Percentiles rank a stretch among this genome's conserved stretches.
Conservation (phyloP, 2,888 invertebrate species). For the Toxonevra muliebris region DNA sequence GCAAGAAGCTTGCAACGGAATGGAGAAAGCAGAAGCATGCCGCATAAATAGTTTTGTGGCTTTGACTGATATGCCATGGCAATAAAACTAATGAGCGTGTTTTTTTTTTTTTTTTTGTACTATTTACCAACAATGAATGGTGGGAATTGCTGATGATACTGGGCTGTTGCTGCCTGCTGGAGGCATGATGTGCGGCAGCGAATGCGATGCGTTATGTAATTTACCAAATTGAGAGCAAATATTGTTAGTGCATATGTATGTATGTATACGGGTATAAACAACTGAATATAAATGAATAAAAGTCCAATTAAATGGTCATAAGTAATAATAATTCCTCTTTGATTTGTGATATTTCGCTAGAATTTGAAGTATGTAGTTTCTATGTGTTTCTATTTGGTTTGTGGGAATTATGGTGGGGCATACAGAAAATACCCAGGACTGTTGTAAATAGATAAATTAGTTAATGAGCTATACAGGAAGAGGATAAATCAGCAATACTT, state of each 20-base stretch:
- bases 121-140: not conserved
- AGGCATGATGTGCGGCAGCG: not conserved
- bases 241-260: constrained; percentile 23
- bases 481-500: too few species aligned
- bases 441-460: not conserved
- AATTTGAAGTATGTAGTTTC: too few species aligned
- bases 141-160: not conserved
- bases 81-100: constrained; percentile 62
- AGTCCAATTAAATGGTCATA: constrained; percentile 64
- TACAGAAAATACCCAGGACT: too few species aligned
- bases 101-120: constrained; percentile 5
- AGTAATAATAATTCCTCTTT: constrained; percentile 64
- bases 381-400: too few species aligned
- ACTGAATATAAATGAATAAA: constrained; percentile 58
- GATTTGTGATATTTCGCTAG: constrained; percentile 52
- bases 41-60: constrained; percentile 56
- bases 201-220: constrained; percentile 38
- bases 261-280: constrained; percentile 24
- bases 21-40: constrained; percentile 8
- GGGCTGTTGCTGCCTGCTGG: not conserved
- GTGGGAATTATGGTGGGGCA: too few species aligned
- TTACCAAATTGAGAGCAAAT: constrained; percentile 58
- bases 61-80: constrained; percentile 58
- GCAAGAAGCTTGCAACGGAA: not conserved
- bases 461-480: not conserved